Conservation (phyloP, 1,140 invertebrate species). For the Goniozus legneri region DNA sequence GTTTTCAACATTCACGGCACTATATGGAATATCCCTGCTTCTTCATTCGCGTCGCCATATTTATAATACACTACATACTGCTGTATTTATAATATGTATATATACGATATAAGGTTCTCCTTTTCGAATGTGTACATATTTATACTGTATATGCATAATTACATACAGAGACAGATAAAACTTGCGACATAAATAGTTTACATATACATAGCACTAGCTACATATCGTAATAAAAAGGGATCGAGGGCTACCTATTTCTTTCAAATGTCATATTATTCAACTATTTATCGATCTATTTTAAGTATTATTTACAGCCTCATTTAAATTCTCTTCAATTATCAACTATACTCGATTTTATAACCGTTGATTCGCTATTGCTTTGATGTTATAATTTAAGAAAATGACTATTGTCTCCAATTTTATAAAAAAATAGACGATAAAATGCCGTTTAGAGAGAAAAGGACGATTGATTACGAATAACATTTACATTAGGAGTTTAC, state of each 20-base stretch:
- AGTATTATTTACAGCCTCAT: conserved; percentile 23
- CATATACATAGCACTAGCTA: conserved; percentile 19
- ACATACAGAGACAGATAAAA: conserved; percentile 35
- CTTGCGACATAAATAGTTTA: conserved; percentile 27
- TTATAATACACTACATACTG: conserved; percentile 19
- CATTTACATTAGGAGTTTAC: too few species aligned
- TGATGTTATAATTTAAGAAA: too few species aligned
- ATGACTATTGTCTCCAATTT: too few species aligned
- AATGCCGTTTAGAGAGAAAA: too few species aligned
- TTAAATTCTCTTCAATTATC: conserved; percentile 5
- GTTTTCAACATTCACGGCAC: conserved; percentile 16
- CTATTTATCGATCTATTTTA: too few species aligned
- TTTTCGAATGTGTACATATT: conserved; percentile 24
- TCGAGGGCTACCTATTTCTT: conserved; percentile 19
- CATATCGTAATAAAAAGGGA: conserved; percentile 30
- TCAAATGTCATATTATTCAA: too few species aligned
- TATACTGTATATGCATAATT: conserved; percentile 30
- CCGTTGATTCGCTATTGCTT: too few species aligned
- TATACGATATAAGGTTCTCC: conserved; percentile 22
- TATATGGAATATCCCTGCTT: not conserved
- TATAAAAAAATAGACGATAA: too few species aligned
- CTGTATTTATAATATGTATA: conserved; percentile 26
- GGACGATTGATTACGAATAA: too few species aligned
- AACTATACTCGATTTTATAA: not conserved
- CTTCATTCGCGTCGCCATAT: conserved; percentile 8